Evolutionary conservation across 2,888 invertebrate species (phyloP).

Genomic region (Quadriops clusia): DNA sequence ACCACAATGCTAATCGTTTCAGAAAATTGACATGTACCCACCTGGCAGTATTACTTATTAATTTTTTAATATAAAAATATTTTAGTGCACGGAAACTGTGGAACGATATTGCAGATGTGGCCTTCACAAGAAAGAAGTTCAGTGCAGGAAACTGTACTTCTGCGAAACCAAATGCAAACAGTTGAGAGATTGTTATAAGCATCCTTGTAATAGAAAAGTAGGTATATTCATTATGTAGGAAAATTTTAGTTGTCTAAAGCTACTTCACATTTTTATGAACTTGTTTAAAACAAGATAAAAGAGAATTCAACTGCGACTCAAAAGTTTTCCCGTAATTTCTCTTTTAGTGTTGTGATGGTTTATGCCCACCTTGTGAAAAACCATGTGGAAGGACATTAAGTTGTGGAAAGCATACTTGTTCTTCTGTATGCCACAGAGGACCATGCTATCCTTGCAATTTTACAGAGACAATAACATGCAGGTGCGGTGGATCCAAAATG

Average conservation of each 20-base stretch:
- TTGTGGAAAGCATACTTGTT: conserved; percentile 81
- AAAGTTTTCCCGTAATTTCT: conserved; percentile 7
- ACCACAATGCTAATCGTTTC: neutral
- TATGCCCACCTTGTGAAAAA: conserved; percentile 75
- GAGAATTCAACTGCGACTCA: neutral
- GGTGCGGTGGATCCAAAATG: conserved; percentile 67
- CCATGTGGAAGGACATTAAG: conserved; percentile 69
- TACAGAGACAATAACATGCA: conserved; percentile 61
- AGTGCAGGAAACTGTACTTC: conserved; percentile 73
- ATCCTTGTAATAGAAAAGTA: conserved; percentile 78
- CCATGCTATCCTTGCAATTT: conserved; percentile 75
- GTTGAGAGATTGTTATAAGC: conserved; percentile 70
- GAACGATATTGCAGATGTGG: conserved; percentile 76
- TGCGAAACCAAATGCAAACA: conserved; percentile 85
- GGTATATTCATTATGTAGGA: conserved; percentile 11
- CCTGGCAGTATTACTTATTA: neutral
- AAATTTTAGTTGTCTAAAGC: neutral
- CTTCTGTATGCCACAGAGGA: conserved; percentile 67
- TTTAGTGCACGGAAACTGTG: conserved; percentile 51
- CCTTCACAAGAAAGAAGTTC: conserved; percentile 63
- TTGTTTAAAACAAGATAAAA: neutral
- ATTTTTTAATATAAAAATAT: conserved; percentile 11
- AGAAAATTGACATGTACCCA: neutral
- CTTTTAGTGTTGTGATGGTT: conserved; percentile 68
- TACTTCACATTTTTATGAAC: neutral